Base-by-base conservation (phyloP, 2,797 vertebrate genomes). In the Danio choprae region DNA sequence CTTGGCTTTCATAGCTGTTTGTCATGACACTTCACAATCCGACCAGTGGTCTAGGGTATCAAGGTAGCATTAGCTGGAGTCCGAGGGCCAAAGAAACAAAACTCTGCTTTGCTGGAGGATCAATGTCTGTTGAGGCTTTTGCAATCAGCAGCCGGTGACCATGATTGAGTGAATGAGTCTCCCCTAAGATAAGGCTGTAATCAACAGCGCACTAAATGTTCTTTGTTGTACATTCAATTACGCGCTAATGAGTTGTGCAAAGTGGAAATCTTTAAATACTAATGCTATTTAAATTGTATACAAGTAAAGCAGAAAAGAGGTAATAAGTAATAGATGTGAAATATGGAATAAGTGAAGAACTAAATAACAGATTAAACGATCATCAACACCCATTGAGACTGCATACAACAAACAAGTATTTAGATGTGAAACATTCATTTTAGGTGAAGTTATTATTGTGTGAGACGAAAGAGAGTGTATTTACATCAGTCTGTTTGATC, bases 231-330 rank as follows among this genome's bases (percentile, higher is more conserved):
- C 76, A 79, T 83, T 67, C 55, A 59, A 55, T 60, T 65, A 81
- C 51, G 69, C 90, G 87, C 90, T 93, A 92, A 95, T 91, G 91
- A 93, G 87, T 87, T 87, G 89, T 87, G 91, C 92, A 90, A 83
- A 90, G 89, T 90, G 91, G 91, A 91, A 93, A 94, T 94, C 92
- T 95, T 94, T 95, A 95, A 95, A 93, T 94, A 94, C 91, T 91
- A 93, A 92, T 88, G 88, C 90, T 91, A 93, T 93, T 94, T 95
- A 95, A 95, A 94, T 94, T 90, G 91, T 89, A 87, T 77, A 77
- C 70, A 73, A 89, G 90, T 88, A 83, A 90, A 93, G 91, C 93
- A 94, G 93, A 92, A 94, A 92, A 90, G 89, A 56, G 67, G 6
- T 29, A 29, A 29, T 41, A 6, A 62, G 58, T 16, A 51, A 38